A percentile compares a stretch with the other conserved stretches of the same genome.
Evolutionary conservation across 2,113 vertebrate species (phyloP).

Genomic region (Cyprinus carpio): DNA sequence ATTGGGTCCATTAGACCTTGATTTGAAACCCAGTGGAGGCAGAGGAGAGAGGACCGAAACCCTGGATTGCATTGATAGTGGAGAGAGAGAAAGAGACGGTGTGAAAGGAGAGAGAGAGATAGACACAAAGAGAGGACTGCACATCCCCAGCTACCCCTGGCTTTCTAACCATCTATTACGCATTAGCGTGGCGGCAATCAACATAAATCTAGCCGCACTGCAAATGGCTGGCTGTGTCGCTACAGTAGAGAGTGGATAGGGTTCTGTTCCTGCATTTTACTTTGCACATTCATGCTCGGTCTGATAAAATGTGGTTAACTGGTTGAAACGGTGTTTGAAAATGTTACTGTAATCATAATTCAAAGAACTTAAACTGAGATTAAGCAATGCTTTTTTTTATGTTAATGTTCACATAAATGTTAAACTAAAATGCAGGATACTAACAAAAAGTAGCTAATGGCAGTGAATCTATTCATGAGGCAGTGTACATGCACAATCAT

Average conservation of each 20-base stretch:
- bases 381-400: background rate
- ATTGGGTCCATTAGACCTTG: constrained; percentile 64
- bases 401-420: too few species aligned
- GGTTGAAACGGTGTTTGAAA: background rate
- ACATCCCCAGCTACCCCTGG: constrained; percentile 43
- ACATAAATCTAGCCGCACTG: constrained; percentile 23
- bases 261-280: background rate
- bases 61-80: constrained; percentile 37
- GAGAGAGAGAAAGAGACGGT: constrained; percentile 28
- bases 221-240: constrained; percentile 11
- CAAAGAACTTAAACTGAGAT: background rate
- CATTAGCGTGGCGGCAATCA: constrained; percentile 48
- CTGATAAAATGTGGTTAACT: background rate
- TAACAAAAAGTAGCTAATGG: background rate
- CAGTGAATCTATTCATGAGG: background rate
- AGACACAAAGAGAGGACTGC: constrained; percentile 27
- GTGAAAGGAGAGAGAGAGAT: background rate
- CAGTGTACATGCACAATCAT: constrained; percentile 3
- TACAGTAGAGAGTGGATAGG: constrained; percentile 14
- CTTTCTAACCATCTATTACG: constrained; percentile 50
- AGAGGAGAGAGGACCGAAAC: constrained; percentile 42
- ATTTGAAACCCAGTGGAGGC: constrained; percentile 61
- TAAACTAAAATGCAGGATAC: background rate
- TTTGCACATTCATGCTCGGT: background rate
- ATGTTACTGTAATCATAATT: background rate